phyloP scores from a whole-genome alignment of 2,888 invertebrate genomes.

The Drosophila mayaguana region DNA sequence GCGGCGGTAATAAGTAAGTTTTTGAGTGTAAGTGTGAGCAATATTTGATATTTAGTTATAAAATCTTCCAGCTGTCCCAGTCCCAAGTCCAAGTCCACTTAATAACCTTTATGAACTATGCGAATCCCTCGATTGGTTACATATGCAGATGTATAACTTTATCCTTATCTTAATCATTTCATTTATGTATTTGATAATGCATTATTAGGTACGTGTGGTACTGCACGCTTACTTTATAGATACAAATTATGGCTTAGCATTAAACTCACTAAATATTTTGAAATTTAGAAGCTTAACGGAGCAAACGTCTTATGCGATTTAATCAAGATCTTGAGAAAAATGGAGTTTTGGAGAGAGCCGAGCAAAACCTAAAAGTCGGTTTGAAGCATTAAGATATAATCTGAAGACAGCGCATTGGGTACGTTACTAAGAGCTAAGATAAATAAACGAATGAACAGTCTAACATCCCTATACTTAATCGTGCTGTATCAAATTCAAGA shows the following conservation, averaged over 20 bases:
- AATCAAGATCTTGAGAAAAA: slow-evolving; percentile 1
- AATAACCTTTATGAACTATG: slow-evolving; percentile 42
- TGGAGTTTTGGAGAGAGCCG: not conserved
- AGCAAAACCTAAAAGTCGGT: not conserved
- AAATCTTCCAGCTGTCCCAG: slow-evolving; percentile 52
- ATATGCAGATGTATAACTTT: slow-evolving; percentile 35
- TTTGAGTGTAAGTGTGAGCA: slow-evolving; percentile 20
- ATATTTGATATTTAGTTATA: slow-evolving; percentile 33
- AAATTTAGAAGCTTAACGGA: slow-evolving; percentile 26
- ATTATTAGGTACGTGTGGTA: slow-evolving; percentile 42
- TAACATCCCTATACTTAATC: slow-evolving; percentile 4
- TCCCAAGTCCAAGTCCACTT: slow-evolving; percentile 25
- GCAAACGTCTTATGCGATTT: slow-evolving; percentile 4
- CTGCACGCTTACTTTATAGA: slow-evolving; percentile 30
- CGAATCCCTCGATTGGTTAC: slow-evolving; percentile 45
- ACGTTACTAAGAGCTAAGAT: slow-evolving; percentile 2
- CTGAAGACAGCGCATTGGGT: slow-evolving; percentile 16
- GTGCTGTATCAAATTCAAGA: slow-evolving; percentile 5
- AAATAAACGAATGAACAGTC: not conserved
- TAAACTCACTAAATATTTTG: slow-evolving; percentile 23
- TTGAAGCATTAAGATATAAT: slow-evolving; percentile 10
- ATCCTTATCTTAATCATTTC: slow-evolving; percentile 48
- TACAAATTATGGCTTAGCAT: slow-evolving; percentile 21
- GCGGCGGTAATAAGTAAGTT: slow-evolving; percentile 38
- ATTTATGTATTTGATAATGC: slow-evolving; percentile 40